Base-by-base conservation (phyloP, 1,140 invertebrate genomes). In the Delia radicum region DNA sequence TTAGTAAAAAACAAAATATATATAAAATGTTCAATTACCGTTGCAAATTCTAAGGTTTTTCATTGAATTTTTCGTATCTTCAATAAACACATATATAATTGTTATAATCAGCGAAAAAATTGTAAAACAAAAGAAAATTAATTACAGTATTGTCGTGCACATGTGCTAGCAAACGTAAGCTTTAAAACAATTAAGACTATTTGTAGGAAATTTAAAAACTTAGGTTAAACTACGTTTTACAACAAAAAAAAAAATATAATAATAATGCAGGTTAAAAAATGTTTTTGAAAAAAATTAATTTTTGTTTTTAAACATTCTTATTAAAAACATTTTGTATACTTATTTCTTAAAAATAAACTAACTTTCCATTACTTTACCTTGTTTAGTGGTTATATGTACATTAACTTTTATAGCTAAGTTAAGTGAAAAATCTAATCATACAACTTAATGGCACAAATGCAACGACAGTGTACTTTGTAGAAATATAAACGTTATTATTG, bases 341-440 rank as follows among this genome's bases (percentile, higher is more conserved):
- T n/a, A n/a, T n/a, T n/a, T n/a, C n/a, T n/a, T n/a, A n/a, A n/a
- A n/a, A n/a, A n/a, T n/a, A n/a, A n/a, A n/a, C n/a, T 48, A 18
- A 48, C 12, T 48, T 18, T n/a, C 6, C 6, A n/a, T 55, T 55
- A 55, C n/a, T 55, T 55, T 55, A 55, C 18, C 48, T 55, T 24
- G 48, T 55, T 24, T 55, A 24, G 7, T 18, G 8, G 48, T 55
- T 55, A 21, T 6, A 55, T 33, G 18, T 21, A 33, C 29, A 21
- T n/a, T 37, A 33, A 37, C 65, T 24, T 69, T 69, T 55, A 55
- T 24, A n/a, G n/a, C 18, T 13, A 33, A 18, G 29, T 69, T 37
- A 69, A 69, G 65, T 69, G 65, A 37, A 69, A 69, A 69, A 69
- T 69, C 65, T 69, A 69, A 69, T 69, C 65, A 69, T 55, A 69